A percentile compares a stretch with the other conserved stretches of the same genome.
phyloP scores from a whole-genome alignment of 2,888 invertebrate genomes.

The Agrotis clavis region DNA sequence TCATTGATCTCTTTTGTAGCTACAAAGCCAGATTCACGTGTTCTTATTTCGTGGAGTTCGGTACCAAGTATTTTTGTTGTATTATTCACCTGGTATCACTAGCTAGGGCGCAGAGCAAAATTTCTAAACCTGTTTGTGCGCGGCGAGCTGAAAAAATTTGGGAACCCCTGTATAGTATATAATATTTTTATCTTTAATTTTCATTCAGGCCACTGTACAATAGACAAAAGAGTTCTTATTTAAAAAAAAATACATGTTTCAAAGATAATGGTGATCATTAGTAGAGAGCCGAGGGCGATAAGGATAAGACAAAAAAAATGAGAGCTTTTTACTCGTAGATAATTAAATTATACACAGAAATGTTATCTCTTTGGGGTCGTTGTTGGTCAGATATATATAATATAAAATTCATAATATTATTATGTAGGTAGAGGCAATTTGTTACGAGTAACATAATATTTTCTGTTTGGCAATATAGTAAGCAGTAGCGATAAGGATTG shows the following conservation, averaged over 20 bases:
- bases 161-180: too few species aligned
- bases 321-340: constrained; percentile 21
- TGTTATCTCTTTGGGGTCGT: constrained; percentile 12
- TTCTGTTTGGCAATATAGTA: neutral
- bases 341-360: constrained; percentile 1
- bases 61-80: too few species aligned
- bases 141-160: too few species aligned
- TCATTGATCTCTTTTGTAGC: too few species aligned
- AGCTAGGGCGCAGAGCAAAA: too few species aligned
- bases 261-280: constrained; percentile 10
- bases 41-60: too few species aligned
- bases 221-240: neutral
- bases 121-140: too few species aligned
- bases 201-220: neutral
- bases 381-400: neutral
- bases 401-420: neutral
- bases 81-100: too few species aligned
- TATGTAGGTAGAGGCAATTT: neutral
- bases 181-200: neutral
- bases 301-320: constrained; percentile 29
- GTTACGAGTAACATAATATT: neutral
- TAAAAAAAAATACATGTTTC: neutral
- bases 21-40: too few species aligned
- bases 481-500: too few species aligned
- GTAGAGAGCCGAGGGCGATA: neutral